phyloP scores from a whole-genome alignment of 2,888 invertebrate genomes.

The Hoplodrina ambigua region DNA sequence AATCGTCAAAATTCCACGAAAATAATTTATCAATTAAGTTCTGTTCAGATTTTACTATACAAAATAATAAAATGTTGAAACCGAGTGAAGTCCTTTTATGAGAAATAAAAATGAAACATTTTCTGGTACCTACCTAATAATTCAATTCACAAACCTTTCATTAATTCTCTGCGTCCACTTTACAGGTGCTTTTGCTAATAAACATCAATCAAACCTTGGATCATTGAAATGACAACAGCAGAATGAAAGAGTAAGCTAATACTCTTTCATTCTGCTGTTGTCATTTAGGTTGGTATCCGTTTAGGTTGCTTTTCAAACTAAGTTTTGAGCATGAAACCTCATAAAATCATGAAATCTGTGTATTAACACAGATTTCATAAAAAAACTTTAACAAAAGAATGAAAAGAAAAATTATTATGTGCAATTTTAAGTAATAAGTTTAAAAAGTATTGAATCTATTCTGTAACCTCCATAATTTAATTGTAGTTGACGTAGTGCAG shows the following conservation, averaged over 20 bases:
- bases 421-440: not conserved
- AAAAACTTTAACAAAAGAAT: not conserved
- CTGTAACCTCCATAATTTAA: not conserved
- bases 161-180: slow-evolving; percentile 29
- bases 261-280: not conserved
- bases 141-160: slow-evolving; percentile 40
- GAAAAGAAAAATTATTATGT: not conserved
- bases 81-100: not conserved
- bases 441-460: too few relatives aligned
- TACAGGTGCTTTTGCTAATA: slow-evolving; percentile 44
- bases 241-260: too few relatives aligned
- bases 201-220: slow-evolving; percentile 24
- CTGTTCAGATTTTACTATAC: not conserved
- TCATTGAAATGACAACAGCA: too few relatives aligned
- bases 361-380: not conserved
- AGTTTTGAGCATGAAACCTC: not conserved
- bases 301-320: not conserved
- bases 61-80: not conserved
- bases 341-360: not conserved
- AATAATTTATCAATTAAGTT: too few relatives aligned
- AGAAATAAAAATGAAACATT: slow-evolving; percentile 17
- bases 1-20: too few relatives aligned
- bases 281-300: too few relatives aligned
- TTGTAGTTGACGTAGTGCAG: slow-evolving; percentile 10
- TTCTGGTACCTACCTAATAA: slow-evolving; percentile 1